phyloP scores from a whole-genome alignment of 2,113 vertebrate species.

The Ochotona princeps region DNA sequence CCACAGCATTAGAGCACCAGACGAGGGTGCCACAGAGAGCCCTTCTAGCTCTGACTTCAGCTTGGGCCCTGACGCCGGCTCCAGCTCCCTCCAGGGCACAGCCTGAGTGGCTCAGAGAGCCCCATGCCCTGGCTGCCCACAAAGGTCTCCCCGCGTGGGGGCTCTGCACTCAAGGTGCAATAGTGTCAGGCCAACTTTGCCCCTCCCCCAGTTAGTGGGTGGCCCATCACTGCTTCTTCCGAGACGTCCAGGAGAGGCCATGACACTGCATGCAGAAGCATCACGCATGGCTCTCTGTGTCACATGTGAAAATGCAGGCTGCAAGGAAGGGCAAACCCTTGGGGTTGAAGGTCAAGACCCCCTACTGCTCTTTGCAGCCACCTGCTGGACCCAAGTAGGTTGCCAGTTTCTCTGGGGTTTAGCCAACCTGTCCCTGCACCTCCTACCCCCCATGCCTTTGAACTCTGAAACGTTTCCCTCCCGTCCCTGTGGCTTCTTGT shows the following conservation, averaged over 20 bases:
- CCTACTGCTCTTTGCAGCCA: too few relatives aligned
- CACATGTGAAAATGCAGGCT: neutral
- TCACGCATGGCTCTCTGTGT: neutral
- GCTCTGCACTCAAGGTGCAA: neutral
- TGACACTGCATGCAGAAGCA: neutral
- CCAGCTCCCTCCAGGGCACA: neutral
- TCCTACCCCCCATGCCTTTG: neutral
- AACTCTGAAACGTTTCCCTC: neutral
- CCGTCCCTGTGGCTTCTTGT: neutral
- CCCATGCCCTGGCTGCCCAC: neutral
- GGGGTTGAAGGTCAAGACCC: neutral
- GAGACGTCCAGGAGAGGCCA: neutral
- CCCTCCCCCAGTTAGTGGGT: too few relatives aligned
- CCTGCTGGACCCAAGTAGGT: too few relatives aligned
- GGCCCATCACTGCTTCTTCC: neutral
- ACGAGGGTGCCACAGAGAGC: too few relatives aligned
- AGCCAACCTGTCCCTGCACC: too few relatives aligned
- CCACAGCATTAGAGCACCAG: neutral
- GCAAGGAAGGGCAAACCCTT: neutral
- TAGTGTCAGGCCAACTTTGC: neutral
- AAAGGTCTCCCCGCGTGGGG: neutral
- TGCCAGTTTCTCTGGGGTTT: too few relatives aligned
- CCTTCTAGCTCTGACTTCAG: neutral
- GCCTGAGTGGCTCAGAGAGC: neutral
- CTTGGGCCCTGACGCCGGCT: neutral